Evolutionary conservation across 2,888 invertebrate genomes (phyloP).

Genomic region (Mythimna impura): DNA sequence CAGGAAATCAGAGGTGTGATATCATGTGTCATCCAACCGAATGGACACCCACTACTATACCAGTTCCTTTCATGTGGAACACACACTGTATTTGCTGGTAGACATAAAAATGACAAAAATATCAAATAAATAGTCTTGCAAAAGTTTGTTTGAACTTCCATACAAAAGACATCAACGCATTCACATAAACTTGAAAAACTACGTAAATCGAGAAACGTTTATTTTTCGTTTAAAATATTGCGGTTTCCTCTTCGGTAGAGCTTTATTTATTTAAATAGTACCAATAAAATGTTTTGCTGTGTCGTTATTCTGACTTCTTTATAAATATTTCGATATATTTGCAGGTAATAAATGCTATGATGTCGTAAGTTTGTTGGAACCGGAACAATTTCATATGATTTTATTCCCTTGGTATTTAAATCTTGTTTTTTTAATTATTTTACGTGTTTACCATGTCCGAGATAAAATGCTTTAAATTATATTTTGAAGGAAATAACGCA

Average conservation of each 20-base stretch:
- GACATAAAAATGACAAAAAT: not conserved
- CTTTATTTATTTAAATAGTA: conserved; percentile 23
- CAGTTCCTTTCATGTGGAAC: not conserved
- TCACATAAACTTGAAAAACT: conserved; percentile 13
- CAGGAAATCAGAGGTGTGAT: not conserved
- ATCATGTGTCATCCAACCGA: not conserved
- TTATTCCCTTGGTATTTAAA: conserved; percentile 65
- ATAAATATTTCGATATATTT: conserved; percentile 39
- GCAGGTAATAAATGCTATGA: conserved; percentile 15
- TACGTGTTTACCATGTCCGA: conserved; percentile 21
- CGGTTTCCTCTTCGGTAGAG: not conserved
- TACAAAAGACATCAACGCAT: conserved; percentile 74
- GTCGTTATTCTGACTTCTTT: conserved; percentile 23
- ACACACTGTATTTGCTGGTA: not conserved
- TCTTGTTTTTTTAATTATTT: conserved; percentile 31
- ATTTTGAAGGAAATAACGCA: conserved; percentile 32
- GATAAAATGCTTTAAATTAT: conserved; percentile 22
- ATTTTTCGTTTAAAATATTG: not conserved
- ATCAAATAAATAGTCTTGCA: not conserved
- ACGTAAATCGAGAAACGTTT: conserved; percentile 12
- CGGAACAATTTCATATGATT: conserved; percentile 53
- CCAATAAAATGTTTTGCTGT: conserved; percentile 30
- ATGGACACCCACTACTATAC: not conserved
- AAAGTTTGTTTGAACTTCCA: conserved; percentile 5
- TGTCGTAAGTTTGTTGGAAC: conserved; percentile 32